A percentile compares a stretch with the other conserved stretches of the same genome.
Conservation (phyloP, 1,140 invertebrate species). For the Diploscapter pachys region DNA sequence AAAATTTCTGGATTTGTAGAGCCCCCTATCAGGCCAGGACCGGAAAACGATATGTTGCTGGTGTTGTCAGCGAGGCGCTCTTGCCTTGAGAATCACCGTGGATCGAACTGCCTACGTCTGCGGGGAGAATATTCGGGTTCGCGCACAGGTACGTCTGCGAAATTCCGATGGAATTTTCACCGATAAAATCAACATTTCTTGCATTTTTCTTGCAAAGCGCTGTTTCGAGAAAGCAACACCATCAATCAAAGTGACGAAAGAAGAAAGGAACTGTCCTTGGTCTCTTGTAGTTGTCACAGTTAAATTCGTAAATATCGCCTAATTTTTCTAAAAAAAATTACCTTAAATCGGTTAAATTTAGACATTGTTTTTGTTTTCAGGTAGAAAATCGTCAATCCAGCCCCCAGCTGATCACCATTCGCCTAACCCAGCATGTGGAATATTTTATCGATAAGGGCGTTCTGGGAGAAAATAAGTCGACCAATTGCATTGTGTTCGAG, state of each 20-base stretch:
- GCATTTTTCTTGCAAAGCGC: not conserved
- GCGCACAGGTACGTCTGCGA: slow-evolving; percentile 60
- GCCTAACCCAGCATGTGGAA: slow-evolving; percentile 75
- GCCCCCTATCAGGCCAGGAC: slow-evolving; percentile 71
- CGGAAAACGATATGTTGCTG: slow-evolving; percentile 73
- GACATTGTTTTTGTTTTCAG: slow-evolving; percentile 57
- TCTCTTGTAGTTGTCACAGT: too few relatives aligned
- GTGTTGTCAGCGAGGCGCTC: slow-evolving; percentile 73
- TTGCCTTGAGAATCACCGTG: slow-evolving; percentile 70
- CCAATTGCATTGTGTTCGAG: slow-evolving; percentile 72
- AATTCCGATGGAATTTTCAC: not conserved
- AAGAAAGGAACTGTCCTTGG: too few relatives aligned
- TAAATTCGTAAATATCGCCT: too few relatives aligned
- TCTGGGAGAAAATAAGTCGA: slow-evolving; percentile 72
- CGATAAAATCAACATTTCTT: not conserved
- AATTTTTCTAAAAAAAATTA: too few relatives aligned
- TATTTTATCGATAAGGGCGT: slow-evolving; percentile 78
- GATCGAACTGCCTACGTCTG: slow-evolving; percentile 77
- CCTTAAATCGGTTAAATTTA: not conserved
- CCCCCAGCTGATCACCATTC: slow-evolving; percentile 70
- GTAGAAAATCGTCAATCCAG: slow-evolving; percentile 77
- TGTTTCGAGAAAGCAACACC: not conserved
- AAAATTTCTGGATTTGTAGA: slow-evolving; percentile 63
- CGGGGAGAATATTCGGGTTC: slow-evolving; percentile 74
- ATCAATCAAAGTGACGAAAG: too few relatives aligned